A percentile compares a stretch with the other conserved stretches of the same genome.
Conservation (phyloP, 2,888 invertebrate genomes). For the Ophion slaviceki region DNA sequence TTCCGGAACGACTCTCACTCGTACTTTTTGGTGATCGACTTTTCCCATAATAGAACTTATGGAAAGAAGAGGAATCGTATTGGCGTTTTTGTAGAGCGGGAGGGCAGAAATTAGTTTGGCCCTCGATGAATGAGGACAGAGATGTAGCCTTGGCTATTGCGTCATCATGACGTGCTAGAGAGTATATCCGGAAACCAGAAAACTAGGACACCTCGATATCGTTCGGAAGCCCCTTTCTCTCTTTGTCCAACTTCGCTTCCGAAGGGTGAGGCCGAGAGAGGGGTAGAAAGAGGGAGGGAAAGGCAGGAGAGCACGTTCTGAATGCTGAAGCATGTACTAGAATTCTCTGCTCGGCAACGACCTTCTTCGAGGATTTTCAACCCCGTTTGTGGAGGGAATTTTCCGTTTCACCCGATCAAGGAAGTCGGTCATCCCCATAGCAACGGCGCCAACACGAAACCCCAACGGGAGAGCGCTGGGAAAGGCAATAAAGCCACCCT, state of each 20-base stretch:
- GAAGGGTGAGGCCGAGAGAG: background rate
- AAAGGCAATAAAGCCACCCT: slow-evolving; percentile 46
- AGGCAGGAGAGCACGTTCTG: background rate
- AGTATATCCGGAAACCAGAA: slow-evolving; percentile 61
- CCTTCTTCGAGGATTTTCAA: slow-evolving; percentile 68
- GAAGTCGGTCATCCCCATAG: slow-evolving; percentile 72
- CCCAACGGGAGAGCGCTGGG: background rate
- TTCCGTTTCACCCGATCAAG: slow-evolving; percentile 17
- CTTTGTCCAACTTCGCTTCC: background rate
- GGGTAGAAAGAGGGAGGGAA: background rate
- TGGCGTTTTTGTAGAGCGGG: too few species aligned
- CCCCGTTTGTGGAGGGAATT: slow-evolving; percentile 51
- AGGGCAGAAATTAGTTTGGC: background rate
- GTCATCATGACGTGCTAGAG: slow-evolving; percentile 45
- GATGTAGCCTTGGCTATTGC: slow-evolving; percentile 22
- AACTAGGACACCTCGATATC: slow-evolving; percentile 49
- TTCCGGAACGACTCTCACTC: too few species aligned
- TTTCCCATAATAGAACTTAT: too few species aligned
- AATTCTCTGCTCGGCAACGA: slow-evolving; percentile 59
- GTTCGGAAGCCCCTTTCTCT: background rate
- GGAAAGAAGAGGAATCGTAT: too few species aligned
- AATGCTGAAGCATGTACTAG: slow-evolving; percentile 22
- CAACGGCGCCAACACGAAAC: slow-evolving; percentile 62
- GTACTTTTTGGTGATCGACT: too few species aligned
- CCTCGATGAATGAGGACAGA: background rate